These are phyloP conservation scores for Sesamia nonagrioides DNA, from an alignment of 1,140 invertebrate species.

Conservation along the genomic window DNA sequence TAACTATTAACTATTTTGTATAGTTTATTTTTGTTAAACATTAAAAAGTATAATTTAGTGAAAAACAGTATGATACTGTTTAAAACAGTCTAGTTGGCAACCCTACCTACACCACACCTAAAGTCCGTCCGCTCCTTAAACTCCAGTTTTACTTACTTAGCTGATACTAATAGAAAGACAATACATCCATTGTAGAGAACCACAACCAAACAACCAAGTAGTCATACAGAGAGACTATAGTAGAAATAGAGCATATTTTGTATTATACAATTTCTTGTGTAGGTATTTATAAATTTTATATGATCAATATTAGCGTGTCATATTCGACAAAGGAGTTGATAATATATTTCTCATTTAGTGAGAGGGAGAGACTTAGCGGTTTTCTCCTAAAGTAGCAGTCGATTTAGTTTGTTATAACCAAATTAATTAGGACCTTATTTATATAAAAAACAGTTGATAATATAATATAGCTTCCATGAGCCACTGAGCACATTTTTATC, in stretches of 20 bases:
- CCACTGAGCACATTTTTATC: constrained; percentile 13
- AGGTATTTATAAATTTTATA: background rate
- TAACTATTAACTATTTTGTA: constrained; percentile 5
- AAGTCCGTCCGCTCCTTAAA: constrained; percentile 25
- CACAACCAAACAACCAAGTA: background rate
- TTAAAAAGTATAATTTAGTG: too few relatives aligned
- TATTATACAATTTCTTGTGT: background rate
- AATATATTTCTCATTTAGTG: background rate
- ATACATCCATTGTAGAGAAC: background rate
- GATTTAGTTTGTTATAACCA: background rate
- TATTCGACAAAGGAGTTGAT: background rate
- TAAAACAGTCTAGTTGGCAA: too few relatives aligned
- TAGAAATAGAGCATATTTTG: constrained; percentile 1
- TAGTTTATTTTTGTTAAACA: too few relatives aligned
- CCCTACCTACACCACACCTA: constrained; percentile 13
- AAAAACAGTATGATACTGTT: too few relatives aligned
- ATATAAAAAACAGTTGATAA: background rate
- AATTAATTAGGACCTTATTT: background rate
- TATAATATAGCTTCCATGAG: background rate
- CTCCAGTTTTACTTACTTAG: constrained; percentile 28
- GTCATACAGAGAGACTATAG: constrained; percentile 11
- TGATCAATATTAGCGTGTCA: constrained; percentile 1
- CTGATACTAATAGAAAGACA: constrained; percentile 13
- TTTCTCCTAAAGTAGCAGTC: background rate
- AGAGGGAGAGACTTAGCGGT: too few relatives aligned